A percentile compares a stretch with the other conserved stretches of the same genome.
phyloP scores from a whole-genome alignment of 2,113 vertebrate genomes.

The Colaptes auratus region DNA sequence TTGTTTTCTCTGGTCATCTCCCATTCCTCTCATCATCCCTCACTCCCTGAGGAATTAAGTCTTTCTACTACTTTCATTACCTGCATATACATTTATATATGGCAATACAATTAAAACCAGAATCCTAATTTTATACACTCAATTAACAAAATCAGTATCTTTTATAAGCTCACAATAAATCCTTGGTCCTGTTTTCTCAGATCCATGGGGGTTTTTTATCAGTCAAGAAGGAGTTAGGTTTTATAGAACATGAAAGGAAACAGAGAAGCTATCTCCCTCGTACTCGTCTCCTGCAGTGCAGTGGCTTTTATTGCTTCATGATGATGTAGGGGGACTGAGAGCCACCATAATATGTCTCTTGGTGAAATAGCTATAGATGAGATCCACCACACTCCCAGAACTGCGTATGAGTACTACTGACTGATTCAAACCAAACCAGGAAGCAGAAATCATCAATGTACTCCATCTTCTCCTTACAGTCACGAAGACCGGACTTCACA shows the following conservation, averaged over 20 bases:
- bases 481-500: background rate
- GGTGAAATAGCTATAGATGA: background rate
- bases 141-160: background rate
- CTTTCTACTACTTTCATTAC: background rate
- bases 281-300: fast-evolving
- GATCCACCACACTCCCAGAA: background rate
- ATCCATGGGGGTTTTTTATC: background rate
- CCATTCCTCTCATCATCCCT: background rate
- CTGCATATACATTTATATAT: background rate
- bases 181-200: background rate
- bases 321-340: background rate
- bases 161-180: background rate
- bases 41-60: background rate
- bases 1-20: background rate
- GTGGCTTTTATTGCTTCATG: background rate
- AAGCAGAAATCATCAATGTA: background rate
- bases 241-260: background rate
- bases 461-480: background rate
- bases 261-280: fast-evolving
- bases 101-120: background rate
- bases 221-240: background rate
- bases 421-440: background rate
- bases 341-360: background rate
- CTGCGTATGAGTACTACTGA: background rate
- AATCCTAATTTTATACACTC: background rate